Evolutionary conservation across 2,888 invertebrate species (phyloP), one percentile per base, ranked within the genome.

Genomic region (Tryphoninae sp.): DNA sequence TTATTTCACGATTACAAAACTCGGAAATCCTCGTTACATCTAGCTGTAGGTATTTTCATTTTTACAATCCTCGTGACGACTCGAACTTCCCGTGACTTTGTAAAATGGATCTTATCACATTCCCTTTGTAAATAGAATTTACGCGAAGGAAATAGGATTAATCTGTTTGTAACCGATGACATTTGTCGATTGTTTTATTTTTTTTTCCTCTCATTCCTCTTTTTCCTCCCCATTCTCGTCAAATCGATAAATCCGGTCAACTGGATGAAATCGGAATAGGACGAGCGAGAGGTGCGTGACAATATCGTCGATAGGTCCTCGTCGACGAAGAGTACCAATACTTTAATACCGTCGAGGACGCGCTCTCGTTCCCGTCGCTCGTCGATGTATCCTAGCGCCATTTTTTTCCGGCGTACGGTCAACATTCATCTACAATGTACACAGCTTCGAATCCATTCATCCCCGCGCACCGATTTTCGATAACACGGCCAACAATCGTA

Each of bases 351-450:
- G 16, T 40, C 53, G 58, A 53, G 69, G 74, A 73, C 26, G 19
- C 16, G 53, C 26, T 62, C 65, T 62, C 42, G 53, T 59, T 26
- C 71, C 62, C 42, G 67, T 61, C 77, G 9, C 72, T 65, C 77
- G 9, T 45, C 53, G 33, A 64, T 62, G 13, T 58, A 49, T 71
- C 53, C 67, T 19, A 68, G 72, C 74, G 45, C 71, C 78, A 58
- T 72, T 82, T 80, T 80, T 81, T 75, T 80, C 74, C 73, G 73
- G 85, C 82, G 84, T 82, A 87, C 86, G 87, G 88, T 89, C 89
- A 89, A 89, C 88, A 89, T 90, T 74, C 86, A 89, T 89, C 87
- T 88, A 86, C 82, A 87, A 84, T 86, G 89, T 87, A 89, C 88
- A 89, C 87, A 88, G 86, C 84, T 85, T 85, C 80, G 84, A 88